A percentile compares a stretch with the other conserved stretches of the same genome.
Evolutionary conservation across 2,797 vertebrate species (phyloP).

Genomic region (Cossypha caffra): DNA sequence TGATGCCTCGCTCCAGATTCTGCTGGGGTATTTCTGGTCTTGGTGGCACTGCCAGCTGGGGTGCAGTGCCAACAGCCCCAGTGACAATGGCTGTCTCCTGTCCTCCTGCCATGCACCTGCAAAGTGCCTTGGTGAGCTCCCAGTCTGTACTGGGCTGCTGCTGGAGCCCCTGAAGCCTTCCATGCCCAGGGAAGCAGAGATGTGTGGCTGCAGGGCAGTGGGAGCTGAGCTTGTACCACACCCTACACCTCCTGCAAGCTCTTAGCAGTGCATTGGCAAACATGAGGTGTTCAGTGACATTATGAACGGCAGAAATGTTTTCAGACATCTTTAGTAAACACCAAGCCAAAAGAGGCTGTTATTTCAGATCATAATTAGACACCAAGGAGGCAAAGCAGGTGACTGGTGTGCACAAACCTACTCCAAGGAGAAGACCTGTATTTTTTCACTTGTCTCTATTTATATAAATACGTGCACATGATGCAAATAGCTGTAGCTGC

Average conservation of each 20-base stretch:
- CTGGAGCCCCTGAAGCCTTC: not conserved
- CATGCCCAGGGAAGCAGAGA: not conserved
- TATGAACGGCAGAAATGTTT: not conserved
- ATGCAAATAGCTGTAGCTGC: not conserved
- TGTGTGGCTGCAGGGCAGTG: not conserved
- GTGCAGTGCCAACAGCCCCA: accelerated
- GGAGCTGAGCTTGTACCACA: not conserved
- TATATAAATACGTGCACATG: not conserved
- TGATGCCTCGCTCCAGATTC: not conserved
- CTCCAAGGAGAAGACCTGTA: not conserved
- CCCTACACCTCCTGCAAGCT: not conserved
- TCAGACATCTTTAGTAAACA: not conserved
- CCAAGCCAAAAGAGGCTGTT: accelerated
- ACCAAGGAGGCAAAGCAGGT: not conserved
- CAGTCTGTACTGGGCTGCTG: not conserved
- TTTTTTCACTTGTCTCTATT: not conserved
- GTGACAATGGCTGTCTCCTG: too few relatives aligned
- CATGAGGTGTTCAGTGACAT: not conserved
- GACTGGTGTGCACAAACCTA: not conserved
- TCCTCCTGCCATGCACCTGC: not conserved
- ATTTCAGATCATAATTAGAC: not conserved
- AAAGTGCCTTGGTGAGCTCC: not conserved
- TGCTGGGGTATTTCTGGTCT: not conserved
- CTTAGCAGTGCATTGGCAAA: not conserved
- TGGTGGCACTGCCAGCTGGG: not conserved